Evolutionary conservation across 2,113 vertebrate genomes (phyloP).

Genomic region (Murina feae): DNA sequence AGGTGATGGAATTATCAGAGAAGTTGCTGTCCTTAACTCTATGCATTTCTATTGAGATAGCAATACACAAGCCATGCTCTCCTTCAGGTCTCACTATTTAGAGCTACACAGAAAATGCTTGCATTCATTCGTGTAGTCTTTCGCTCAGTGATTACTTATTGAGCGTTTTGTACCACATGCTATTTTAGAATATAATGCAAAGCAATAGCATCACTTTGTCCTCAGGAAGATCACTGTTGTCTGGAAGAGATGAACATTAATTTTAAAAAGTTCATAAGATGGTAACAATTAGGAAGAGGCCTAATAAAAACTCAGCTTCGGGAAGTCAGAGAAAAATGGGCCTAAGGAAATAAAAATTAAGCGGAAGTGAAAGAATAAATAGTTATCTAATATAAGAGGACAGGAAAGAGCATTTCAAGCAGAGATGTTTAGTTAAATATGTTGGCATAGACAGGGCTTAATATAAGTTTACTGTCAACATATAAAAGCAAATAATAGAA

Average conservation of each 20-base stretch:
- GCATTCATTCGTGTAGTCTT: neutral
- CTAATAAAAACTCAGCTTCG: neutral
- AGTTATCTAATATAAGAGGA: neutral
- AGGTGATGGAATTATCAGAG: neutral
- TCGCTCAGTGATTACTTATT: neutral
- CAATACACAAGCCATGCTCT: neutral
- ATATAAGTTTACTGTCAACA: constrained; percentile 4
- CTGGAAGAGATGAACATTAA: neutral
- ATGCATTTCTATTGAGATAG: neutral
- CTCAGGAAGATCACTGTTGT: neutral
- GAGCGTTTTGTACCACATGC: neutral
- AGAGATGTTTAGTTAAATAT: constrained; percentile 33
- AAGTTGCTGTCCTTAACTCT: neutral
- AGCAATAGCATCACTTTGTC: neutral
- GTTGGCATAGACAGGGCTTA: neutral
- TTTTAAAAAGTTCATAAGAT: neutral
- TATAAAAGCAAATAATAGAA: neutral
- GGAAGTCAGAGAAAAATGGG: neutral
- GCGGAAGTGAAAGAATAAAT: neutral
- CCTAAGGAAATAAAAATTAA: neutral
- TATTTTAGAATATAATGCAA: neutral
- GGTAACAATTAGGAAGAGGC: neutral
- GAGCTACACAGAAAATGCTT: neutral
- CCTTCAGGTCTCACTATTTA: neutral
- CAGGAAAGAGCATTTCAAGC: neutral